Evolutionary conservation across 2,888 invertebrate genomes (phyloP).

Genomic region (Cremastinae sp.): DNA sequence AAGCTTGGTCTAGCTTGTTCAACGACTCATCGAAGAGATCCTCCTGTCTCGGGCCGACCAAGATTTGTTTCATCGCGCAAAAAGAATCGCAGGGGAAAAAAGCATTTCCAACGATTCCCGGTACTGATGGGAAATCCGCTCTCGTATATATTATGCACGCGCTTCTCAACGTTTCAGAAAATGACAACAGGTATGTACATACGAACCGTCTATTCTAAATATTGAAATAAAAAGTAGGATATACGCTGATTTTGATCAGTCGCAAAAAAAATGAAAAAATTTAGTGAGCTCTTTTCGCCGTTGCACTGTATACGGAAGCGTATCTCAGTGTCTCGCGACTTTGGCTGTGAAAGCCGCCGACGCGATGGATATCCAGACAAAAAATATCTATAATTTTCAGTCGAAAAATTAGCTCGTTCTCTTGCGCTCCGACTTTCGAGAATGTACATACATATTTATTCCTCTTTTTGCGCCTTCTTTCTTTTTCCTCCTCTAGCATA

Average conservation of each 20-base stretch:
- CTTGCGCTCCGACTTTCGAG: constrained; percentile 13
- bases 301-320: constrained; percentile 1
- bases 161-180: no score
- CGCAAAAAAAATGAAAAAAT: neutral
- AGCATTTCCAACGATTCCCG: no score
- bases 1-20: constrained; percentile 55
- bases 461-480: constrained; percentile 13
- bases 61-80: constrained; percentile 31
- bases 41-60: constrained; percentile 27
- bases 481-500: constrained; percentile 50
- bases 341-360: constrained; percentile 12
- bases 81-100: neutral
- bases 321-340: constrained; percentile 11
- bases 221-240: no score
- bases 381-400: constrained; percentile 20
- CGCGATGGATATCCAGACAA: constrained; percentile 15
- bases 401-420: constrained; percentile 24
- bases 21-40: constrained; percentile 38
- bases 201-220: neutral
- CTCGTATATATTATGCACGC: no score
- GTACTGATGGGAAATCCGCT: neutral
- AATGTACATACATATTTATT: constrained; percentile 18
- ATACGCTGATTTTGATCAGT: neutral
- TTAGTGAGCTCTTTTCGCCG: neutral
- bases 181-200: neutral